A percentile compares a stretch with the other conserved stretches of the same genome.
Evolutionary conservation across 64 coral and sea anemone genomes (phyloP).

Genomic region (Pocillopora damicornis): DNA sequence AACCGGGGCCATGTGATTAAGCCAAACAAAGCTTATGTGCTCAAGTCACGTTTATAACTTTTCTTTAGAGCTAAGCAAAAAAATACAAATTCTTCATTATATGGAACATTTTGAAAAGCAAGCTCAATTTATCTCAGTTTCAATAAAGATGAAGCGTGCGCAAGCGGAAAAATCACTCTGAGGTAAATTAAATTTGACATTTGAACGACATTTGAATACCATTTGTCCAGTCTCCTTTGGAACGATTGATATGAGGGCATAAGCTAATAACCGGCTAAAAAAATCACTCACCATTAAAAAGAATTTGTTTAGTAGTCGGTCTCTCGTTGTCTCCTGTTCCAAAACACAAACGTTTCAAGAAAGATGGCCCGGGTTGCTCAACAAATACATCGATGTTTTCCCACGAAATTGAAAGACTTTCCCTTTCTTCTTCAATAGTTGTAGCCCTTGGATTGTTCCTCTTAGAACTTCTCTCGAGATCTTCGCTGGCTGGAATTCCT

Average conservation of each 20-base stretch:
- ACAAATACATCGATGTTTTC: constrained; percentile 25
- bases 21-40: no score
- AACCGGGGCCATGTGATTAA: no score
- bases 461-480: not conserved
- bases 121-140: no score
- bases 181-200: no score
- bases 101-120: no score
- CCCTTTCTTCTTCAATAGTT: not conserved
- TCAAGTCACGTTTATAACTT: no score
- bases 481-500: not conserved
- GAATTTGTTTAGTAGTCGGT: constrained; percentile 20
- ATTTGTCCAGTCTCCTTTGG: not conserved
- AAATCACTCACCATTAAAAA: constrained; percentile 12
- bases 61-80: no score
- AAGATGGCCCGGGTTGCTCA: not conserved
- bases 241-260: not conserved
- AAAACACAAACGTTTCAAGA: constrained; percentile 19
- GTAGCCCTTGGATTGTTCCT: not conserved
- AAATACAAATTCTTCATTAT: no score
- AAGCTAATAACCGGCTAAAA: not conserved
- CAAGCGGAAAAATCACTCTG: no score
- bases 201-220: no score
- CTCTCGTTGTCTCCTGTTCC: not conserved
- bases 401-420: constrained; percentile 28
- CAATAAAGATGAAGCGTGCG: not conserved